Conservation (phyloP, 2,113 vertebrate species). For the Lophotis ruficrista region DNA sequence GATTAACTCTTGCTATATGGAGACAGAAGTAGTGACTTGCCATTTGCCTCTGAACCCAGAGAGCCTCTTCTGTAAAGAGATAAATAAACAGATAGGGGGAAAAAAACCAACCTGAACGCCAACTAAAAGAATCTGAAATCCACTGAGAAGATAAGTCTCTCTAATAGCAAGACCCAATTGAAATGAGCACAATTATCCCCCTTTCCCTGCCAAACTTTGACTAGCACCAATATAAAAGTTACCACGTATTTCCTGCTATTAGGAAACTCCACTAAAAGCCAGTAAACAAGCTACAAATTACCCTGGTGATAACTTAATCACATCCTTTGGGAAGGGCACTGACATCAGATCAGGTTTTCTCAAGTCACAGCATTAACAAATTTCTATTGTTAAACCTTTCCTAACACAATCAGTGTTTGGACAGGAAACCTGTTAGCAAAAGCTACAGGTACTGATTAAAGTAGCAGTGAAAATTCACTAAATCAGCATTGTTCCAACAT, state of each 20-base stretch:
- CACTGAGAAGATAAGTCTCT: background rate
- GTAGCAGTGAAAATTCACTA: background rate
- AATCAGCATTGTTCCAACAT: background rate
- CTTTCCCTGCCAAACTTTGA: background rate
- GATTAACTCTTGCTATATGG: background rate
- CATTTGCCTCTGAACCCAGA: background rate
- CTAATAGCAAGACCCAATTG: background rate
- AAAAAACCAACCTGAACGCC: background rate
- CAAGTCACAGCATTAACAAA: background rate
- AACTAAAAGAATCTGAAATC: background rate
- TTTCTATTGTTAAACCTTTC: background rate
- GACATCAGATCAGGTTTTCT: background rate
- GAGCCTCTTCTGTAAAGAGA: background rate
- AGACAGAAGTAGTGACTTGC: background rate
- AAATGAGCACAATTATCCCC: background rate
- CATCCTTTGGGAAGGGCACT: background rate
- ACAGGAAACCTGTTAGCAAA: background rate
- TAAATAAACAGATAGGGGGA: background rate
- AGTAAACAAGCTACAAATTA: background rate
- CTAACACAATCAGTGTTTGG: background rate
- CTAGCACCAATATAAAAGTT: background rate
- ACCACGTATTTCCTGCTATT: background rate
- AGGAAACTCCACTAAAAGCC: background rate
- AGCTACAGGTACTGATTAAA: background rate
- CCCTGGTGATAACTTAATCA: background rate